Evolutionary conservation across 2,113 vertebrate species (phyloP).

Genomic region (Phalacrocorax carbo): DNA sequence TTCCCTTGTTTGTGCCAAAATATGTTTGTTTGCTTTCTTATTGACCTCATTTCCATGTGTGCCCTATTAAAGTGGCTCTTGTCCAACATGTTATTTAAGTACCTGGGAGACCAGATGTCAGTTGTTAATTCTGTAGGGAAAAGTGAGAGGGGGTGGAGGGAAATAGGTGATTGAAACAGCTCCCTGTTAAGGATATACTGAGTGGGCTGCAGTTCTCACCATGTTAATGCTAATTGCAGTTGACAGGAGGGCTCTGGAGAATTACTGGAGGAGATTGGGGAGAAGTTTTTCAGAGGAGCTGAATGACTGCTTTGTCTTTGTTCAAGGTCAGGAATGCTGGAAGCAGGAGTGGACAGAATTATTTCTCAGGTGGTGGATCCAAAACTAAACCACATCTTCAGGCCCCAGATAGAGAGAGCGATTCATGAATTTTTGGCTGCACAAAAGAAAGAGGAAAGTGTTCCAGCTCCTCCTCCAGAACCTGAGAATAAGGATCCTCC

Average conservation of each 20-base stretch:
- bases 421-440: slow-evolving; percentile 90
- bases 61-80: slow-evolving; percentile 14
- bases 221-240: slow-evolving; percentile 72
- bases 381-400: slow-evolving; percentile 90
- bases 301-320: slow-evolving; percentile 84
- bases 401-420: slow-evolving; percentile 91
- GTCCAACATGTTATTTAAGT: slow-evolving; percentile 39
- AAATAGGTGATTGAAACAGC: slow-evolving; percentile 31
- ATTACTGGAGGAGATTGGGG: slow-evolving; percentile 26
- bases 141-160: not conserved
- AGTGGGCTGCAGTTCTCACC: slow-evolving; percentile 33
- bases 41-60: slow-evolving; percentile 50
- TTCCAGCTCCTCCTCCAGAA: slow-evolving; percentile 81
- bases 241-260: slow-evolving; percentile 72
- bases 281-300: slow-evolving; percentile 52
- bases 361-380: slow-evolving; percentile 94
- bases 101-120: slow-evolving; percentile 50
- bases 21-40: slow-evolving; percentile 39
- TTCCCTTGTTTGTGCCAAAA: slow-evolving; percentile 23
- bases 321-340: slow-evolving; percentile 91
- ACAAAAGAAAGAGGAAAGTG: slow-evolving; percentile 80
- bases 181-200: slow-evolving; percentile 42
- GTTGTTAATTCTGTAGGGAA: slow-evolving; percentile 33
- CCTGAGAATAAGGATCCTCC: slow-evolving; percentile 80
- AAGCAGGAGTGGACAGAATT: slow-evolving; percentile 92